phyloP scores from a whole-genome alignment of 2,797 vertebrate species.

The Sciurus carolinensis region DNA sequence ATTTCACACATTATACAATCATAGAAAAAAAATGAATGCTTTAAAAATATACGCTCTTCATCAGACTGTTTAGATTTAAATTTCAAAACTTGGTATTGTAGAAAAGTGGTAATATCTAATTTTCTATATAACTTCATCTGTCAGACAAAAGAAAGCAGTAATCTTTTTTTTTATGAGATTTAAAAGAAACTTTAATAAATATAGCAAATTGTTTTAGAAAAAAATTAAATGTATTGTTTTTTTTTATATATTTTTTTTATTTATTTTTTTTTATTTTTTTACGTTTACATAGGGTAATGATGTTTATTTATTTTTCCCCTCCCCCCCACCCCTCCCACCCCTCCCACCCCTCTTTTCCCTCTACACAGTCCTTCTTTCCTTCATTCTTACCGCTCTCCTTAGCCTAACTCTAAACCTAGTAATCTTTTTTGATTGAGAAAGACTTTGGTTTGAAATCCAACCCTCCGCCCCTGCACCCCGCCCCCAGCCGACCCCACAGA shows the following conservation, averaged over 20 bases:
- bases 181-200: not conserved
- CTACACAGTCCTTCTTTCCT: no score
- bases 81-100: conserved; percentile 33
- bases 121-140: conserved; percentile 46
- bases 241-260: no score
- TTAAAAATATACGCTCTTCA: not conserved
- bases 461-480: no score
- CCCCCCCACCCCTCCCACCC: no score
- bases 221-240: not conserved
- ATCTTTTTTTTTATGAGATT: no score
- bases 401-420: no score
- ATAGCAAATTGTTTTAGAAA: not conserved
- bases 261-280: no score
- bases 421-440: conserved; percentile 79
- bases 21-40: not conserved
- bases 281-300: no score
- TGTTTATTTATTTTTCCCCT: no score
- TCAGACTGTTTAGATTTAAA: conserved; percentile 1
- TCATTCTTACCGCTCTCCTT: no score
- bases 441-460: conserved; percentile 77
- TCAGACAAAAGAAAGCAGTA: conserved; percentile 81
- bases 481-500: not conserved
- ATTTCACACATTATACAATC: not conserved
- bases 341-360: no score
- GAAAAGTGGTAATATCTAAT: conserved; percentile 66